phyloP scores from a whole-genome alignment of 2,797 vertebrate genomes.

The Hippocampus kuda region DNA sequence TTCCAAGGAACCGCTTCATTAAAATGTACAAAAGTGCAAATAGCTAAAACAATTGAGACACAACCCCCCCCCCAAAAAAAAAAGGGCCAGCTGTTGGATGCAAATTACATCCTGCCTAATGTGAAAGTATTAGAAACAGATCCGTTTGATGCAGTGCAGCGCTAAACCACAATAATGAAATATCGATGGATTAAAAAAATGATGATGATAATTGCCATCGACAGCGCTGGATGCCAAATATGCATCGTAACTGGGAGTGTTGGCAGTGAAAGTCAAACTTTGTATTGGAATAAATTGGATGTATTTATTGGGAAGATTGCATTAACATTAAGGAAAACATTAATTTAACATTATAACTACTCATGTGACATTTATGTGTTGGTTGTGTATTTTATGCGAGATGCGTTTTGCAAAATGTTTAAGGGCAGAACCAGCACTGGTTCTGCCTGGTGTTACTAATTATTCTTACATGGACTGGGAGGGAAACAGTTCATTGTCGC shows the following conservation, averaged over 20 bases:
- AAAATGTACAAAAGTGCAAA: background rate
- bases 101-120: background rate
- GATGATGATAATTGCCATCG: background rate
- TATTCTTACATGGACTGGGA: background rate
- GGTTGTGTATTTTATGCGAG: background rate
- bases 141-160: background rate
- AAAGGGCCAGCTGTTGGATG: too few species aligned
- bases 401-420: background rate
- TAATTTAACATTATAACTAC: too few species aligned
- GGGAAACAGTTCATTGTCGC: background rate
- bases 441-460: background rate
- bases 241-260: too few species aligned
- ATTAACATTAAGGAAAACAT: too few species aligned
- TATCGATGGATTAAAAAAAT: background rate
- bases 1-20: slow-evolving; percentile 18
- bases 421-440: background rate
- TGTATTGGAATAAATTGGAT: too few species aligned
- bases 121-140: background rate
- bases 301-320: too few species aligned
- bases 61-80: too few species aligned
- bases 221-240: too few species aligned
- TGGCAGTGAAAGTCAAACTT: too few species aligned
- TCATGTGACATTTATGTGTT: background rate
- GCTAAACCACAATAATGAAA: background rate
- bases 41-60: background rate